Conservation (phyloP, 2,888 invertebrate species). For the Chrysodeixis includens region DNA sequence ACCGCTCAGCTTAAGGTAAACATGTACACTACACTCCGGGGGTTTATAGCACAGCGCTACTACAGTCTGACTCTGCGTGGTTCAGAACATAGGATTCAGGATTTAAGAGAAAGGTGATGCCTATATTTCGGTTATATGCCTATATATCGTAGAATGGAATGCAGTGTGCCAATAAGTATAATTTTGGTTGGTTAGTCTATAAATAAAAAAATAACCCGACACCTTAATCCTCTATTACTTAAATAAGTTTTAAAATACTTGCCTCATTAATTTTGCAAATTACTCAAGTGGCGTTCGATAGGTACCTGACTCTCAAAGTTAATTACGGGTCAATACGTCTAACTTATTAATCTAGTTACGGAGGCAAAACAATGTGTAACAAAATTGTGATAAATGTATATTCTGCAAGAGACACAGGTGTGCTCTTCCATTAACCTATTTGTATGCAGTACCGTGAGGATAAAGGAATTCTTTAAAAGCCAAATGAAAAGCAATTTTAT, state of each 20-base stretch:
- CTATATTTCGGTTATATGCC: too few species aligned
- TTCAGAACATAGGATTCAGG: too few species aligned
- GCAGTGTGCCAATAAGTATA: too few species aligned
- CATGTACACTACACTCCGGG: background rate
- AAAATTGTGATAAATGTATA: background rate
- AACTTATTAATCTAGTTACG: background rate
- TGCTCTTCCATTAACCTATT: background rate
- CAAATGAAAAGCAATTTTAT: slow-evolving; percentile 14
- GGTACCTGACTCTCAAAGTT: background rate
- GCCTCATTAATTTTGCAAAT: background rate
- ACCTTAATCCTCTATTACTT: background rate
- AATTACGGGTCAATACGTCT: background rate
- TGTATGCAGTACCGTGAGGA: background rate
- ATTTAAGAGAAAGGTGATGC: too few species aligned
- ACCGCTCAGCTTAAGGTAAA: slow-evolving; percentile 16
- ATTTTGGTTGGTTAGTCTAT: background rate
- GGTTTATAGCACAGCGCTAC: too few species aligned
- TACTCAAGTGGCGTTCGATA: background rate
- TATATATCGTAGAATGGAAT: too few species aligned
- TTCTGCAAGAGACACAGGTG: background rate
- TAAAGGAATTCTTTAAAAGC: background rate
- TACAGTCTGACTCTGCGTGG: too few species aligned
- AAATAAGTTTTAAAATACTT: background rate
- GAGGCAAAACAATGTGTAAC: too few species aligned
- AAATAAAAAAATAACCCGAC: background rate